These are phyloP conservation scores for Potamilus streckersoni DNA, from an alignment of 1,140 invertebrate species.

Conservation along the genomic window DNA sequence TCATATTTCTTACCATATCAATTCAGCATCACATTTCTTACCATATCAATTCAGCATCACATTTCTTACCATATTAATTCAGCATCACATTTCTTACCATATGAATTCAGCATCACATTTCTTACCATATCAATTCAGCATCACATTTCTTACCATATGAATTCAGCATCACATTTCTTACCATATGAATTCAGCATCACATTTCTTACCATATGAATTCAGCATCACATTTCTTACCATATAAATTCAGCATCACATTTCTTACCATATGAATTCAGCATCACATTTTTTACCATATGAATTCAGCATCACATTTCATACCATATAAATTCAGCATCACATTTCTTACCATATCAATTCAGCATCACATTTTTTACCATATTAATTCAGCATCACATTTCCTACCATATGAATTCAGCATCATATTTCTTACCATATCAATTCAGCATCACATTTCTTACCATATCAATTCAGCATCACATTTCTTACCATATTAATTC, in stretches of 20 bases:
- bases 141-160: too few relatives aligned
- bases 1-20: too few relatives aligned
- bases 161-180: too few relatives aligned
- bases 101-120: too few relatives aligned
- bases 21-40: too few relatives aligned
- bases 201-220: constrained; percentile 5
- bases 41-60: not conserved
- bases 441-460: too few relatives aligned
- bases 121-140: too few relatives aligned
- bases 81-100: constrained; percentile 1
- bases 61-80: constrained; percentile 3
- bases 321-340: not conserved
- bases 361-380: too few relatives aligned
- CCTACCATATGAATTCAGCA: constrained; percentile 1
- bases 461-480: not conserved
- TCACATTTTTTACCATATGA: constrained; percentile 1
- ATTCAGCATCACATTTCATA: too few relatives aligned
- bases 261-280: too few relatives aligned
- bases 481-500: constrained; percentile 3
- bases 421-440: not conserved
- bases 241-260: too few relatives aligned
- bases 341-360: constrained; percentile 69
- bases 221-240: constrained; percentile 62
- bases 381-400: too few relatives aligned
- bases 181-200: constrained; percentile 1